A percentile compares a stretch with the other conserved stretches of the same genome.
These are phyloP conservation scores for Machaerirhynchus nigripectus DNA, from an alignment of 2,113 vertebrate genomes.

Conservation along the genomic window DNA sequence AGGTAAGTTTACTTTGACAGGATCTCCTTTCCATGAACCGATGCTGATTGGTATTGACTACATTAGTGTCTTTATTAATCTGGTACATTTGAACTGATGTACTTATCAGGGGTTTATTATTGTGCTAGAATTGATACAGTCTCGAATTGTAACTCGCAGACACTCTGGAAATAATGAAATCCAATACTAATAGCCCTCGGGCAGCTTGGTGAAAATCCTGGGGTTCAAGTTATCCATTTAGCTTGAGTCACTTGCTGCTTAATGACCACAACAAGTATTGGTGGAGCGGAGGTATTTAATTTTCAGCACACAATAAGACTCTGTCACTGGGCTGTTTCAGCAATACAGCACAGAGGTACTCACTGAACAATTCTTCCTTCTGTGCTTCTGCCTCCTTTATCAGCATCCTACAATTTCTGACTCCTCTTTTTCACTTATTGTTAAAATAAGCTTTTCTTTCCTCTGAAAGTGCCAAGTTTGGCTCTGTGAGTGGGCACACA, in stretches of 20 bases:
- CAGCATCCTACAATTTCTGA: not conserved
- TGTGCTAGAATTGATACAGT: not conserved
- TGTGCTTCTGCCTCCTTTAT: not conserved
- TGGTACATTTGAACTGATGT: conserved; percentile 9
- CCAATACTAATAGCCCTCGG: conserved; percentile 3
- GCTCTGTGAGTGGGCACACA: not conserved
- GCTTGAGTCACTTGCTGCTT: conserved; percentile 30
- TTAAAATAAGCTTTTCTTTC: not conserved
- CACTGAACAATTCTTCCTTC: not conserved
- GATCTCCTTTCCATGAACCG: not conserved
- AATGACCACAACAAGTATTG: conserved; percentile 16
- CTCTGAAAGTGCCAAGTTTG: not conserved
- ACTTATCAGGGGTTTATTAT: not conserved
- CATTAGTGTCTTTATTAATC: conserved; percentile 43
- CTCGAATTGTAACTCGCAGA: not conserved
- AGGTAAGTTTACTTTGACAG: conserved; percentile 46
- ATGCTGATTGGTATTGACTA: conserved; percentile 32
- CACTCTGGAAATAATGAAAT: conserved; percentile 31
- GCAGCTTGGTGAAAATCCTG: conserved; percentile 10
- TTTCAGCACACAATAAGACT: not conserved
- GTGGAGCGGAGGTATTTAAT: not conserved
- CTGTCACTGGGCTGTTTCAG: not conserved
- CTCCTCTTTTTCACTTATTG: not conserved
- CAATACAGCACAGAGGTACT: not conserved
- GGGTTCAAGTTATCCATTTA: conserved; percentile 29